phyloP scores from a whole-genome alignment of 2,797 vertebrate genomes.

The Phataginus tetradactyla region DNA sequence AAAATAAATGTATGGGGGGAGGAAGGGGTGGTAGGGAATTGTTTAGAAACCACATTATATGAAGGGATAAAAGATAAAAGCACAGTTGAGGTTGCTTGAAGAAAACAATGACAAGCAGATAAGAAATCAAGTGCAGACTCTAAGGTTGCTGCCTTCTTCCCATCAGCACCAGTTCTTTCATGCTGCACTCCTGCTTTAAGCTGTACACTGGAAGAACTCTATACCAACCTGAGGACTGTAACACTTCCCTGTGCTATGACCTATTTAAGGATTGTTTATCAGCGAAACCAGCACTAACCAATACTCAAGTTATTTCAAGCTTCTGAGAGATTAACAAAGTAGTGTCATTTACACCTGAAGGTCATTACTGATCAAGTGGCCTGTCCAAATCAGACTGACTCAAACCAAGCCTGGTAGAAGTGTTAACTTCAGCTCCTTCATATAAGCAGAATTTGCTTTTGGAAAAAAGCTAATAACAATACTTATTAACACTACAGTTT shows the following conservation, averaged over 20 bases:
- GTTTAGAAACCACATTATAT: background rate
- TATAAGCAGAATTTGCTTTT: conserved; percentile 32
- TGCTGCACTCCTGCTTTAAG: background rate
- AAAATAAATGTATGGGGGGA: background rate
- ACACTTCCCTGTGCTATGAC: background rate
- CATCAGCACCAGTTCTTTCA: background rate
- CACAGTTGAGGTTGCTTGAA: background rate
- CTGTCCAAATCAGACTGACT: background rate
- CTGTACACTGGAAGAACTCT: background rate
- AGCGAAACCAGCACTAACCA: background rate
- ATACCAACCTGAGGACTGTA: background rate
- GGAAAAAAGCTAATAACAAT: background rate
- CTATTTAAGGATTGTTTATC: background rate
- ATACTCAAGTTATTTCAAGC: background rate
- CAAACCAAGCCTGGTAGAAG: background rate
- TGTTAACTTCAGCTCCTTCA: background rate
- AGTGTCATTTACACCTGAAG: background rate
- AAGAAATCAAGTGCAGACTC: background rate
- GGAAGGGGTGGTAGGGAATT: background rate
- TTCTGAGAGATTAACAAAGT: background rate
- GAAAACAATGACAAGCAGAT: background rate
- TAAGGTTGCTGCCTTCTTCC: background rate
- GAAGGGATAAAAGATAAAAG: background rate
- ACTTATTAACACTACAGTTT: background rate
- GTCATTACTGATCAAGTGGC: background rate